These are phyloP conservation scores for Serrognathus titanus DNA, from an alignment of 2,888 invertebrate genomes.

Conservation along the genomic window DNA sequence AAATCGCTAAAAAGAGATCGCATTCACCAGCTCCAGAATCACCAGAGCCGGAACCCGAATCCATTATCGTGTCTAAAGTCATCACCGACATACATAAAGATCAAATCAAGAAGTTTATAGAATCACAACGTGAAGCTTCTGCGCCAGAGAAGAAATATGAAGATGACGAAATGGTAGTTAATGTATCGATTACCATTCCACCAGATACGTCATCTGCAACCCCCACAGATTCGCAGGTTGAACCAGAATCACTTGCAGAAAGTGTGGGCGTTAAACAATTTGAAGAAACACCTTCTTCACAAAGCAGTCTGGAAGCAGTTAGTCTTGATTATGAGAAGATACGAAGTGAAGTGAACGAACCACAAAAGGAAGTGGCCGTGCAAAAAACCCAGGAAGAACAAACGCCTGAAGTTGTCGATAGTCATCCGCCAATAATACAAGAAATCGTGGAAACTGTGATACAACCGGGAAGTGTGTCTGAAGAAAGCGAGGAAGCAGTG, in stretches of 20 bases:
- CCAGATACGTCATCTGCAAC: conserved; percentile 20
- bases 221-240: conserved; percentile 16
- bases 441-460: background rate
- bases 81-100: conserved; percentile 37
- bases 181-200: conserved; percentile 28
- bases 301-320: conserved; percentile 12
- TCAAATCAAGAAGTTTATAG: conserved; percentile 27
- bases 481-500: too few species aligned
- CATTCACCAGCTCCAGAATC: conserved; percentile 12
- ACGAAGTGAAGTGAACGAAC: too few species aligned
- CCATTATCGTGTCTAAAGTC: conserved; percentile 35
- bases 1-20: conserved; percentile 36
- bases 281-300: conserved; percentile 4
- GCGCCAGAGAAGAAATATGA: conserved; percentile 1
- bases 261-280: background rate
- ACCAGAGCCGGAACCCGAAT: conserved; percentile 23
- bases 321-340: conserved; percentile 15
- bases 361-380: background rate
- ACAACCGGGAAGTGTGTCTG: too few species aligned
- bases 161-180: conserved; percentile 21
- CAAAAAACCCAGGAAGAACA: background rate
- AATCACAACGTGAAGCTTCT: conserved; percentile 6
- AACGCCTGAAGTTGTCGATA: background rate
- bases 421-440: background rate
- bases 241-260: background rate